Conservation (phyloP, 2,888 invertebrate species). For the Dermolepida albohirtum region DNA sequence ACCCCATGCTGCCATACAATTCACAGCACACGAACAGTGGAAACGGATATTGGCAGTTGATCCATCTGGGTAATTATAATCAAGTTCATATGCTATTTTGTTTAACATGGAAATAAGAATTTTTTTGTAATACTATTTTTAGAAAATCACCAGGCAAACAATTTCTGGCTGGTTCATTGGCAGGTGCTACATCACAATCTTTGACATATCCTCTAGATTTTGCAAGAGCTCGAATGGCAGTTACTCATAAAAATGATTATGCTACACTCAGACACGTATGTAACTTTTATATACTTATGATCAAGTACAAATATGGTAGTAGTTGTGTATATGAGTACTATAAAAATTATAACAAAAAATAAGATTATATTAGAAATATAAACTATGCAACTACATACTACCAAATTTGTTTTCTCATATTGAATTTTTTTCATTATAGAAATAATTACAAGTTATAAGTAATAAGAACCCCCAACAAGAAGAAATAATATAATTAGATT, state of each 20-base stretch:
- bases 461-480: no score
- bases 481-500: no score
- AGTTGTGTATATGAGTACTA: no score
- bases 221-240: slow-evolving; percentile 97
- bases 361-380: no score
- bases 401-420: no score
- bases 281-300: not conserved
- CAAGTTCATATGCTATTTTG: slow-evolving; percentile 14
- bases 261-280: slow-evolving; percentile 69
- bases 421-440: no score
- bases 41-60: slow-evolving; percentile 84
- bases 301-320: no score
- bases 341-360: no score
- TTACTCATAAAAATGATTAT: slow-evolving; percentile 85
- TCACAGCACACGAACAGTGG: slow-evolving; percentile 98
- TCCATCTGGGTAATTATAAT: slow-evolving; percentile 66
- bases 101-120: not conserved
- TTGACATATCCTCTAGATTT: slow-evolving; percentile 97
- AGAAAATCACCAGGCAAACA: slow-evolving; percentile 67
- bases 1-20: slow-evolving; percentile 98
- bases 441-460: no score
- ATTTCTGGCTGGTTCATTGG: slow-evolving; percentile 92
- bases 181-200: slow-evolving; percentile 94
- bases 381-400: no score
- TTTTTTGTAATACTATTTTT: slow-evolving; percentile 38